phyloP scores from a whole-genome alignment of 2,797 vertebrate genomes.

The Harpagifer antarcticus region DNA sequence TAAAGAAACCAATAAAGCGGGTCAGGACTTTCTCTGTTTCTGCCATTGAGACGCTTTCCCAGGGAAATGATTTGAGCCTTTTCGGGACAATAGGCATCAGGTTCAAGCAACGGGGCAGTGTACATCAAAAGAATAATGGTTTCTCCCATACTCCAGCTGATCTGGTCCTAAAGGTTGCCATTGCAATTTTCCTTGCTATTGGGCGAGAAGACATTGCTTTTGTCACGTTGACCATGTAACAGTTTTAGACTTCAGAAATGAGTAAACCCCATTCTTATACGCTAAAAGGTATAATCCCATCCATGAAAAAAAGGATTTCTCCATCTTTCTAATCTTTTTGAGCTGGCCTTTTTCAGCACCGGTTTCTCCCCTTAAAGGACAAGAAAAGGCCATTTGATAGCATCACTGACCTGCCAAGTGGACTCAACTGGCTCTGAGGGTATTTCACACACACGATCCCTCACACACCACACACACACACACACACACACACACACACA shows the following conservation, averaged over 20 bases:
- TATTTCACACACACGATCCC: slow-evolving; percentile 16
- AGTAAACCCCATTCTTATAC: not conserved
- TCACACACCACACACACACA: not conserved
- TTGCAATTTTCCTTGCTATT: not conserved
- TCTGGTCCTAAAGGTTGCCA: not conserved
- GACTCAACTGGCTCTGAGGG: slow-evolving; percentile 18
- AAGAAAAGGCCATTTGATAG: slow-evolving; percentile 39
- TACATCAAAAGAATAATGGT: too few species aligned
- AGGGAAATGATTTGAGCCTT: not conserved
- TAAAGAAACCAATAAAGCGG: slow-evolving; percentile 6
- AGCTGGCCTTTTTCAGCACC: too few species aligned
- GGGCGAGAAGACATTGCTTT: not conserved
- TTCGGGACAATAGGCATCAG: not conserved
- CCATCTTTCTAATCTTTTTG: too few species aligned
- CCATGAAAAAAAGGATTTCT: not conserved
- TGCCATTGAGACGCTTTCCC: not conserved
- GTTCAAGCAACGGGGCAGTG: not conserved
- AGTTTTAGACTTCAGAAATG: not conserved
- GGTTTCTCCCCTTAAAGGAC: slow-evolving; percentile 5
- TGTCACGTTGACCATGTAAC: not conserved
- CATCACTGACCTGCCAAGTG: not conserved
- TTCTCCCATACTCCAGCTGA: not conserved
- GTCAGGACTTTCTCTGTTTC: not conserved
- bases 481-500: not conserved
- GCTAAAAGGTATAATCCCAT: not conserved